These are phyloP conservation scores for Paradisaea rubra DNA, from an alignment of 2,113 vertebrate species.

Conservation along the genomic window DNA sequence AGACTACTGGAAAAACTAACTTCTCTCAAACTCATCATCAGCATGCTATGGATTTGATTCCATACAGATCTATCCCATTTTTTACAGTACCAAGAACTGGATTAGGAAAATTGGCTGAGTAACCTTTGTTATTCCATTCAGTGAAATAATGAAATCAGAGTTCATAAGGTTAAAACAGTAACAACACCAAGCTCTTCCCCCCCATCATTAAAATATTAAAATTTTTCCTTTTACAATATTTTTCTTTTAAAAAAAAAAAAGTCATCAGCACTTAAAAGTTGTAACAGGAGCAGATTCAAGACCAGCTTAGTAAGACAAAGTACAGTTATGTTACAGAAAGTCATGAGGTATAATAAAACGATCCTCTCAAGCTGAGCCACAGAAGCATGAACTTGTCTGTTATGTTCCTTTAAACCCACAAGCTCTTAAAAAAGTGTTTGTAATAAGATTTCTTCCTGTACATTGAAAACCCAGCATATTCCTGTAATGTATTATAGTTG, in stretches of 20 bases:
- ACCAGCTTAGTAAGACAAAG: slow-evolving; percentile 54
- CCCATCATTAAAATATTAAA: slow-evolving; percentile 11
- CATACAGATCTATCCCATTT: not conserved
- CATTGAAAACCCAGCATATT: slow-evolving; percentile 1
- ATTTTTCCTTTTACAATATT: slow-evolving; percentile 37
- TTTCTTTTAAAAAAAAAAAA: slow-evolving; percentile 26
- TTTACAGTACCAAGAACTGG: slow-evolving; percentile 31
- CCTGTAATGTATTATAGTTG: not conserved
- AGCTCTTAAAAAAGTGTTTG: not conserved
- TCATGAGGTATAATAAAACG: slow-evolving; percentile 52
- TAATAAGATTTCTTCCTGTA: not conserved
- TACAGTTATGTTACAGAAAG: slow-evolving; percentile 48
- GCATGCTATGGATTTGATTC: slow-evolving; percentile 30
- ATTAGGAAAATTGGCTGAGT: not conserved
- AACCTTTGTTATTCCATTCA: slow-evolving; percentile 6
- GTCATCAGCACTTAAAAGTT: slow-evolving; percentile 35
- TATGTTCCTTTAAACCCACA: slow-evolving; percentile 21
- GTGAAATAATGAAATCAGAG: not conserved
- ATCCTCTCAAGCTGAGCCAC: slow-evolving; percentile 51
- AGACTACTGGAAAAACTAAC: slow-evolving; percentile 19
- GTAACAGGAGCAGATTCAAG: slow-evolving; percentile 49
- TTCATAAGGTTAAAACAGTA: slow-evolving; percentile 22
- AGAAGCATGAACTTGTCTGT: slow-evolving; percentile 8
- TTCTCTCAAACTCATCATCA: slow-evolving; percentile 1
- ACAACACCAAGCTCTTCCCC: not conserved